phyloP scores from a whole-genome alignment of 1,140 invertebrate species.

The Tetraneura akinire region DNA sequence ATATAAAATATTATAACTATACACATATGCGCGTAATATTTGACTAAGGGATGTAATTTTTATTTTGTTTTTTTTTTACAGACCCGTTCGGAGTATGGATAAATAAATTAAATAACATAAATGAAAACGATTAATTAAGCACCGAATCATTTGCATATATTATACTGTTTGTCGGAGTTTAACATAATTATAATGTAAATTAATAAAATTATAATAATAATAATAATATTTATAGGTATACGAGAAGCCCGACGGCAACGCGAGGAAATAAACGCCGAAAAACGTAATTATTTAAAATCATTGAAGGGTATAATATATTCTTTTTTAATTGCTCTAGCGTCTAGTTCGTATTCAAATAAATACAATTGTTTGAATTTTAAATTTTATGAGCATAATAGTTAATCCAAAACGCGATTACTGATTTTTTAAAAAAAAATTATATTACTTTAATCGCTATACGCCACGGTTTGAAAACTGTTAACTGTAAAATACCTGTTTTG shows the following conservation, averaged over 20 bases:
- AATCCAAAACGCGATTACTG: neutral
- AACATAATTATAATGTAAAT: neutral
- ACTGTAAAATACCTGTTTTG: constrained; percentile 27
- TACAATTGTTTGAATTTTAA: neutral
- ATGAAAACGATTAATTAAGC: constrained; percentile 40
- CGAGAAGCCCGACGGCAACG: neutral
- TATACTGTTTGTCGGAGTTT: constrained; percentile 8
- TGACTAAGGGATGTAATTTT: neutral
- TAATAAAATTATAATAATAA: too few relatives aligned
- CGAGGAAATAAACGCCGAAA: constrained; percentile 15
- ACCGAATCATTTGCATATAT: constrained; percentile 10
- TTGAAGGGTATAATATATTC: constrained; percentile 37
- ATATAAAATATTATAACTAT: too few relatives aligned
- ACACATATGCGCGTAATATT: too few relatives aligned
- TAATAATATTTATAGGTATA: neutral
- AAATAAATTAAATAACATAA: constrained; percentile 29
- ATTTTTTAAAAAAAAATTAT: constrained; percentile 10
- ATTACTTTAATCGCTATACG: neutral
- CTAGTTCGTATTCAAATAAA: constrained; percentile 4
- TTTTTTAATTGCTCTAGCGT: constrained; percentile 14
- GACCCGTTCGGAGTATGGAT: neutral
- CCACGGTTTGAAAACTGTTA: neutral
- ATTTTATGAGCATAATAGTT: constrained; percentile 31
- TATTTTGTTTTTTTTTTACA: neutral
- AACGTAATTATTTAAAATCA: constrained; percentile 38